phyloP scores from a whole-genome alignment of 2,797 vertebrate species.

The Lophius americanus region DNA sequence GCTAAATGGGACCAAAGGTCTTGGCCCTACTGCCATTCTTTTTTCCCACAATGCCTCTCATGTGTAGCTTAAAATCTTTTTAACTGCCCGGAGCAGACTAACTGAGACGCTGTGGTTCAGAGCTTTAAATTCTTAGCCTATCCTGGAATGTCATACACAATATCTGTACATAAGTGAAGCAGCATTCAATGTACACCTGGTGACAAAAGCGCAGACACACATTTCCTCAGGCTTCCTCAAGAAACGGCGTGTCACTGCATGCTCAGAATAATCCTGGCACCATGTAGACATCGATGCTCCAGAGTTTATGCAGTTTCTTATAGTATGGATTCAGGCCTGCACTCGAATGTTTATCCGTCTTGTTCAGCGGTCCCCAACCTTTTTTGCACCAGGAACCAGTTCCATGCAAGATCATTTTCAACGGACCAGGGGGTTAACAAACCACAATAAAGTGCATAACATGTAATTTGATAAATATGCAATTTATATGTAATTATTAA shows the following conservation, averaged over 20 bases:
- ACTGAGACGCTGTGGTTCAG: slow-evolving; percentile 1
- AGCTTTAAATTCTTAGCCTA: slow-evolving; percentile 7
- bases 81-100: slow-evolving; percentile 20
- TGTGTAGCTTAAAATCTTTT: slow-evolving; percentile 40
- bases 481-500: too few relatives aligned
- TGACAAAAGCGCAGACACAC: background rate
- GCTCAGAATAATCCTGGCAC: background rate
- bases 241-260: background rate
- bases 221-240: slow-evolving; percentile 11
- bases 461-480: too few relatives aligned
- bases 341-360: slow-evolving; percentile 2
- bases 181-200: background rate
- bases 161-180: slow-evolving; percentile 5
- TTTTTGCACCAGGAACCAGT: too few relatives aligned
- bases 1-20: slow-evolving; percentile 77
- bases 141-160: background rate
- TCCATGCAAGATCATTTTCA: too few relatives aligned
- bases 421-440: too few relatives aligned
- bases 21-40: slow-evolving; percentile 59
- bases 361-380: too few relatives aligned
- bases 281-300: slow-evolving; percentile 7
- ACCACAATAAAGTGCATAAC: too few relatives aligned
- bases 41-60: slow-evolving; percentile 32
- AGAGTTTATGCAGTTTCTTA: too few relatives aligned
- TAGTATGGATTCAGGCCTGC: background rate